Percentiles rank a stretch among this genome's conserved stretches.
Conservation (phyloP, 2,113 vertebrate genomes). For the Corythoichthys haematopterus region DNA sequence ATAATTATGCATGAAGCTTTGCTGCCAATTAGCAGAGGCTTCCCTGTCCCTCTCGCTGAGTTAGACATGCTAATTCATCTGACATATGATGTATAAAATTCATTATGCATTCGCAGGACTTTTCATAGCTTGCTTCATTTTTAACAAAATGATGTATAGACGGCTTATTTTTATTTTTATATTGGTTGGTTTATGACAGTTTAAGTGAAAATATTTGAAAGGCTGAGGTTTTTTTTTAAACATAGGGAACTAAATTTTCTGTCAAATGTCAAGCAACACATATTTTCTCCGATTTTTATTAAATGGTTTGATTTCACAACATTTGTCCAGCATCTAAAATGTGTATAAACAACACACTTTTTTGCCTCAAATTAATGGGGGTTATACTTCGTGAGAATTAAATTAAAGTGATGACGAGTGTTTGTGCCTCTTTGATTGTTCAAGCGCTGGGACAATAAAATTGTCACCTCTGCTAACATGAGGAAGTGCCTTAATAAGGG, state of each 20-base stretch:
- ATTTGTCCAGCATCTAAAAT: conserved; percentile 9
- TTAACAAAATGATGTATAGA: conserved; percentile 61
- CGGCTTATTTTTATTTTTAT: conserved; percentile 34
- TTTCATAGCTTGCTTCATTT: conserved; percentile 74
- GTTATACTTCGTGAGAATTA: conserved; percentile 27
- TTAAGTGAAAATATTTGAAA: conserved; percentile 6
- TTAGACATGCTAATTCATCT: conserved; percentile 79
- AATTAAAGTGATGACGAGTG: conserved; percentile 71
- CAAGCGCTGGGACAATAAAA: conserved; percentile 82
- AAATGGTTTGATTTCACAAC: background rate
- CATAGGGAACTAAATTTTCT: background rate
- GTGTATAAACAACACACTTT: background rate
- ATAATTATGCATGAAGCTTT: conserved; percentile 78
- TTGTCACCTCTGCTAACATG: conserved; percentile 82
- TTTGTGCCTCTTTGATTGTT: conserved; percentile 73
- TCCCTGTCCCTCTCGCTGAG: conserved; percentile 77
- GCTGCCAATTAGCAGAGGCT: conserved; percentile 79
- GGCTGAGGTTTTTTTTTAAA: background rate
- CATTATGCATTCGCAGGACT: conserved; percentile 81
- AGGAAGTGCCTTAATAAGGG: conserved; percentile 80
- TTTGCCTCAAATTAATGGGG: conserved; percentile 1
- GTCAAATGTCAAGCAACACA: background rate
- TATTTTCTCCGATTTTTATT: background rate
- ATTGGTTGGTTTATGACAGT: conserved; percentile 11
- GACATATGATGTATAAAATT: conserved; percentile 81